A percentile compares a stretch with the other conserved stretches of the same genome.
Evolutionary conservation across 2,888 invertebrate species (phyloP).

Genomic region (Lypha dubia): DNA sequence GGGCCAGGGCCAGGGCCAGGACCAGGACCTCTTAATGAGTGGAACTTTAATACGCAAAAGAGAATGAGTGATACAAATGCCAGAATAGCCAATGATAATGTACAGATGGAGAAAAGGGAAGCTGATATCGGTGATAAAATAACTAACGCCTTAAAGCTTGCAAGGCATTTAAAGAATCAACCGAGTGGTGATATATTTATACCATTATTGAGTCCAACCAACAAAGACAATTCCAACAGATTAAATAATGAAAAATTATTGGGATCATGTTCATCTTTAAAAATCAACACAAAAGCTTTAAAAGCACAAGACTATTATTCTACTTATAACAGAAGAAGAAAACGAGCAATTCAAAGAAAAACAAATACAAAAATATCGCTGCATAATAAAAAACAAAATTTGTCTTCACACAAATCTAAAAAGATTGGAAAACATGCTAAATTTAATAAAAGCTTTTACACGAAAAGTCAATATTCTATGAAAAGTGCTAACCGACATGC

Average conservation of each 20-base stretch:
- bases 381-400: not conserved
- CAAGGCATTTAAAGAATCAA: not conserved
- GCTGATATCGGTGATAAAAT: not conserved
- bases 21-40: not conserved
- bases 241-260: not conserved
- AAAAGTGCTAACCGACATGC: not conserved
- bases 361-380: not conserved
- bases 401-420: not conserved
- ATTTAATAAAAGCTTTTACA: not conserved
- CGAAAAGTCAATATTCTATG: not conserved
- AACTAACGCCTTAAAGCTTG: not conserved
- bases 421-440: not conserved
- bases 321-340: not conserved
- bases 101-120: not conserved
- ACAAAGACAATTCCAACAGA: not conserved
- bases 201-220: no score
- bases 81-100: not conserved
- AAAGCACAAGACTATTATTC: not conserved
- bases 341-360: not conserved
- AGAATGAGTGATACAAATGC: not conserved
- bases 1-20: not conserved
- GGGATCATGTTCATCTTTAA: not conserved
- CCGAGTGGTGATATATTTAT: no score
- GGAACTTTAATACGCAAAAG: constrained; percentile 30
- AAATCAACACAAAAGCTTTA: not conserved